A percentile compares a stretch with the other conserved stretches of the same genome.
phyloP scores from a whole-genome alignment of 1,140 invertebrate genomes.

The Pogonus chalceus region DNA sequence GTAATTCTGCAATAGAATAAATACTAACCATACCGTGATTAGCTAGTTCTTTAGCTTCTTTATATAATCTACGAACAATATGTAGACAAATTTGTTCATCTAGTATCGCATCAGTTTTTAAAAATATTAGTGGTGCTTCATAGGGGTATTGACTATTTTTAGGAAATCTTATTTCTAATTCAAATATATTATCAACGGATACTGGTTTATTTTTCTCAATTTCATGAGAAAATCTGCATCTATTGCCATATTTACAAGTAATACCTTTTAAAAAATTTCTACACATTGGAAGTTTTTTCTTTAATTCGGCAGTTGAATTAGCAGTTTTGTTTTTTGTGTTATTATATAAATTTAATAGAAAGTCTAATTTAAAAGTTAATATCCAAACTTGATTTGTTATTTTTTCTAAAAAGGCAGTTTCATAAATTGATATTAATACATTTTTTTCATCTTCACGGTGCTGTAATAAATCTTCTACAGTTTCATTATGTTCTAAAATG shows the following conservation, averaged over 20 bases:
- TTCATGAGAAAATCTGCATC: conserved; percentile 63
- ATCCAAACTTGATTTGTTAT: conserved; percentile 54
- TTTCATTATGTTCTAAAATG: conserved; percentile 31
- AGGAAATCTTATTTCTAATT: conserved; percentile 63
- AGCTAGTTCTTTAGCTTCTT: conserved; percentile 52
- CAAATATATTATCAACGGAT: conserved; percentile 38
- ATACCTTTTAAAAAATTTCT: conserved; percentile 55
- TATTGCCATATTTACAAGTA: conserved; percentile 55
- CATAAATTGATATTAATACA: conserved; percentile 64
- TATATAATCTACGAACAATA: conserved; percentile 49
- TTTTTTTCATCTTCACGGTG: conserved; percentile 57
- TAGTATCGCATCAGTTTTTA: conserved; percentile 48
- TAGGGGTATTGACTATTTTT: conserved; percentile 57
- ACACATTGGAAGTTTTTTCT: conserved; percentile 53
- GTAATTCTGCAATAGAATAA: conserved; percentile 55
- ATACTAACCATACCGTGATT: conserved; percentile 53
- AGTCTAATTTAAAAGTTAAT: conserved; percentile 53
- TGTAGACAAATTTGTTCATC: conserved; percentile 50
- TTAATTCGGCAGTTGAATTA: conserved; percentile 30
- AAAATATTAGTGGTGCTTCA: conserved; percentile 55
- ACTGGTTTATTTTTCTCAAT: conserved; percentile 33
- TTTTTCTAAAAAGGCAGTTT: conserved; percentile 52
- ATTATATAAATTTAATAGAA: conserved; percentile 50
- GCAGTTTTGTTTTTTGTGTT: conserved; percentile 35
- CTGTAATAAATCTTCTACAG: conserved; percentile 44